Evolutionary conservation across 2,113 vertebrate genomes (phyloP).

Genomic region (Ivindomyrus marchei): DNA sequence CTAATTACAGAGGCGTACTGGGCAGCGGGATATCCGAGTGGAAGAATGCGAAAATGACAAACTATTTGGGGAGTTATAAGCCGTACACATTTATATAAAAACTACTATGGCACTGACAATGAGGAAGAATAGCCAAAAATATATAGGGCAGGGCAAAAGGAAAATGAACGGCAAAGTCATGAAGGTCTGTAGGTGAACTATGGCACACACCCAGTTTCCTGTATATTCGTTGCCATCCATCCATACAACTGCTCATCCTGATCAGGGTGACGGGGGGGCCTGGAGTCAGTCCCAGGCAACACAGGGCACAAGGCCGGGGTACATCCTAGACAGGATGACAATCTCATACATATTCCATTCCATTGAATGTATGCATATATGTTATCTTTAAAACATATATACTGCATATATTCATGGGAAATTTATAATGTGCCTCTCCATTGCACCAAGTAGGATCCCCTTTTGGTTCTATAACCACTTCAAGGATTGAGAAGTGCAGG

Average conservation of each 20-base stretch:
- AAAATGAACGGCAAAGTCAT: neutral
- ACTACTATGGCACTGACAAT: neutral
- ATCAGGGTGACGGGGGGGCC: neutral
- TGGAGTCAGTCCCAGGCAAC: neutral
- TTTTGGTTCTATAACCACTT: neutral
- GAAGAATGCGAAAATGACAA: neutral
- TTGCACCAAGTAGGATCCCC: neutral
- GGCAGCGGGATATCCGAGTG: neutral
- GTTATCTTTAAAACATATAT: neutral
- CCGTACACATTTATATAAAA: neutral
- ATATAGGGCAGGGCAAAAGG: neutral
- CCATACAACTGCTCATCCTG: neutral
- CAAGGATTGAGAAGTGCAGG: neutral
- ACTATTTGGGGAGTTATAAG: neutral
- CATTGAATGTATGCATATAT: neutral
- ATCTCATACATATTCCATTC: neutral
- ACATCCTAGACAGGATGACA: neutral
- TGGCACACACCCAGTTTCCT: neutral
- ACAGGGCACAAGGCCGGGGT: neutral
- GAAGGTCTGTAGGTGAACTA: neutral
- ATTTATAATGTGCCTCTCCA: neutral
- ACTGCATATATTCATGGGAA: neutral
- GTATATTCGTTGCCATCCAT: neutral
- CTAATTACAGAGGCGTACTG: neutral
- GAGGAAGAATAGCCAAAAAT: neutral